These are phyloP conservation scores for Saguinus oedipus DNA, from an alignment of 2,797 vertebrate species.

Conservation along the genomic window DNA sequence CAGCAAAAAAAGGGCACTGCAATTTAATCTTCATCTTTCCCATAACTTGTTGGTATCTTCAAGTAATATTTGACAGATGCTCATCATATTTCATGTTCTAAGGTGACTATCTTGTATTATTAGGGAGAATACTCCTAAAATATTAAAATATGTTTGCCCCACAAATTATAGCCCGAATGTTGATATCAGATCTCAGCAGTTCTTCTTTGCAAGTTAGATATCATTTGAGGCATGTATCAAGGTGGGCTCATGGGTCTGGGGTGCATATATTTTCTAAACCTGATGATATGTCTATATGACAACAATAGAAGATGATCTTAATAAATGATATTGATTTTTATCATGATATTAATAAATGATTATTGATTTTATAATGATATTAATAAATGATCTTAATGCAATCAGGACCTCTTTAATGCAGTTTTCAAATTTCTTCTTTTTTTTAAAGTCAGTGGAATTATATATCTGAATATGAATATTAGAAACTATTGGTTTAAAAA, in stretches of 20 bases:
- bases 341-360: background rate
- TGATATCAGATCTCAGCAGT: background rate
- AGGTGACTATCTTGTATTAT: background rate
- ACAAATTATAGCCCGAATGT: background rate
- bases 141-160: background rate
- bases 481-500: background rate
- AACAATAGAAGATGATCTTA: background rate
- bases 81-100: background rate
- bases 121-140: background rate
- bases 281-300: background rate
- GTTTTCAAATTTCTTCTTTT: conserved; percentile 3
- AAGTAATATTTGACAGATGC: background rate
- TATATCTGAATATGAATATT: background rate
- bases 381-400: background rate
- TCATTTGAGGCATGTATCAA: background rate
- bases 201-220: background rate
- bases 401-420: background rate
- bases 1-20: background rate
- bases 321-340: background rate
- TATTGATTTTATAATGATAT: background rate
- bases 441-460: background rate
- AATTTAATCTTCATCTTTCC: background rate
- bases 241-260: background rate
- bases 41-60: background rate
- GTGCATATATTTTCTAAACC: background rate